Percentiles rank a stretch among this genome's conserved stretches.
phyloP scores from a whole-genome alignment of 2,113 vertebrate genomes.

The Scartelaos histophorus region DNA sequence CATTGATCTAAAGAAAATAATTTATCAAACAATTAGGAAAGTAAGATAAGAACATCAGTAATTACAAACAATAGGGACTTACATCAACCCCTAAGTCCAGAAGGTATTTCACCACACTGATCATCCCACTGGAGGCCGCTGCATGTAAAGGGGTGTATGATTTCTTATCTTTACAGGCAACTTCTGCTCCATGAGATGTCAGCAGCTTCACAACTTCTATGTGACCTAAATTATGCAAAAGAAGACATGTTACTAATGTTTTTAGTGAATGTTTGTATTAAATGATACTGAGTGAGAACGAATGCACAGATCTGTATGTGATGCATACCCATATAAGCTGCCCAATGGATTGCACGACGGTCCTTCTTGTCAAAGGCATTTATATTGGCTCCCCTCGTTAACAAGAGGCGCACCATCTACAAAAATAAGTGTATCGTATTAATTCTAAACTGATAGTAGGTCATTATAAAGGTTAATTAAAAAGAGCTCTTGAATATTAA shows the following conservation, averaged over 20 bases:
- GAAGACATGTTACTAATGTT: neutral
- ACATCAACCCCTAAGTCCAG: slow-evolving; percentile 96
- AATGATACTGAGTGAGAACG: neutral
- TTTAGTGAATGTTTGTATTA: neutral
- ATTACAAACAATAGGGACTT: slow-evolving; percentile 59
- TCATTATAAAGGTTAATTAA: neutral
- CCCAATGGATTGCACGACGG: slow-evolving; percentile 97
- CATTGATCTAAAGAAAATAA: slow-evolving; percentile 84
- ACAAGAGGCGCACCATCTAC: slow-evolving; percentile 95
- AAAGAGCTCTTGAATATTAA: neutral
- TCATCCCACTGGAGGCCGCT: slow-evolving; percentile 96
- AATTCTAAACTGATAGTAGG: neutral
- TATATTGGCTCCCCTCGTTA: slow-evolving; percentile 98
- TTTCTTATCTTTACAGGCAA: slow-evolving; percentile 97
- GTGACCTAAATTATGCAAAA: slow-evolving; percentile 79
- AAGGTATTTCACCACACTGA: slow-evolving; percentile 94
- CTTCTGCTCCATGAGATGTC: slow-evolving; percentile 92
- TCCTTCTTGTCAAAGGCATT: slow-evolving; percentile 99
- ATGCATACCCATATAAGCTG: slow-evolving; percentile 93
- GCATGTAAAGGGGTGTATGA: slow-evolving; percentile 95
- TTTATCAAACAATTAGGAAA: too few relatives aligned
- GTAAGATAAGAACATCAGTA: neutral
- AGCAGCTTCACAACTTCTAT: slow-evolving; percentile 96
- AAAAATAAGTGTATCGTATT: neutral
- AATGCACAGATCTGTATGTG: neutral